A percentile compares a stretch with the other conserved stretches of the same genome.
Conservation (phyloP, 2,888 invertebrate genomes). For the Iselma pallidipennis region DNA sequence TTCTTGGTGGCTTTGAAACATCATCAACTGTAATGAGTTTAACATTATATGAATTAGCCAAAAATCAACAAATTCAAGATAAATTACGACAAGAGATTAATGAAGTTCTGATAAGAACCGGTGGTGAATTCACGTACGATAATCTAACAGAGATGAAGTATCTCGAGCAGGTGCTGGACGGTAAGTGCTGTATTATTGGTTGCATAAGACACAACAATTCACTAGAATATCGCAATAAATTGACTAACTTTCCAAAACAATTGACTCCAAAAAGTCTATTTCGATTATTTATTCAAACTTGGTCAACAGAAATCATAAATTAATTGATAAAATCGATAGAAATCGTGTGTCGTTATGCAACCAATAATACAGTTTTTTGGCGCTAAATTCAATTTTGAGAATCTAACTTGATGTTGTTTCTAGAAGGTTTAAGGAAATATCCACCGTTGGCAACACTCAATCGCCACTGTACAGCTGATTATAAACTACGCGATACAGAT, state of each 20-base stretch:
- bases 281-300: too few relatives aligned
- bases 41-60: slow-evolving; percentile 60
- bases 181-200: slow-evolving; percentile 21
- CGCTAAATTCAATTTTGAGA: background rate
- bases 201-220: background rate
- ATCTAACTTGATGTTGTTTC: slow-evolving; percentile 13
- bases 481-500: slow-evolving; percentile 27
- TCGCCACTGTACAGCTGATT: slow-evolving; percentile 32
- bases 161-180: slow-evolving; percentile 47
- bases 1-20: slow-evolving; percentile 66
- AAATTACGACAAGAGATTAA: slow-evolving; percentile 54
- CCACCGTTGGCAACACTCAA: slow-evolving; percentile 40
- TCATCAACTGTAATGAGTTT: slow-evolving; percentile 63
- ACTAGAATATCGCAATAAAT: too few relatives aligned
- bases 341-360: background rate
- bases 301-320: too few relatives aligned
- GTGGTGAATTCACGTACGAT: slow-evolving; percentile 53
- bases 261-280: too few relatives aligned
- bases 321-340: too few relatives aligned
- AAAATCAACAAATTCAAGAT: too few relatives aligned
- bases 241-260: too few relatives aligned
- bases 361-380: too few relatives aligned
- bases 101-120: slow-evolving; percentile 41
- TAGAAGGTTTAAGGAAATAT: slow-evolving; percentile 49
- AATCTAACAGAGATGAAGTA: slow-evolving; percentile 56